Conservation (phyloP, 2,797 vertebrate species). For the Falco berigora region DNA sequence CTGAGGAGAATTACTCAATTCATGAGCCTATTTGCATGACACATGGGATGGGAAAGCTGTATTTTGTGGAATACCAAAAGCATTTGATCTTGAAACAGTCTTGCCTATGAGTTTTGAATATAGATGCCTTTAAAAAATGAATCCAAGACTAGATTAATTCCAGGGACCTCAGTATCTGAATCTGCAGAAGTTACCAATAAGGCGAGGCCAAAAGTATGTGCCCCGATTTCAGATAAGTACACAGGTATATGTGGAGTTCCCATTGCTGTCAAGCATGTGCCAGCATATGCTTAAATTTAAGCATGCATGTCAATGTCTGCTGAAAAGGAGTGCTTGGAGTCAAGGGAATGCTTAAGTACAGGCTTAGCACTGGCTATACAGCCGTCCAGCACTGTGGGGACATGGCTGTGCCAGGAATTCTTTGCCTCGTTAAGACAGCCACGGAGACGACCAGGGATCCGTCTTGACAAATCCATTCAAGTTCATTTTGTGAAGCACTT, state of each 20-base stretch:
- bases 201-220: not conserved
- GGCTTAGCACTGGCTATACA: not conserved
- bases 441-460: accelerated
- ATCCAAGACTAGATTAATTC: not conserved
- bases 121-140: not conserved
- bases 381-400: accelerated
- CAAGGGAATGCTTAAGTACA: not conserved
- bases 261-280: not conserved
- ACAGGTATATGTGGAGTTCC: not conserved
- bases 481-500: not conserved
- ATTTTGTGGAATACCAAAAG: not conserved
- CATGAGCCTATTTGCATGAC: slow-evolving; percentile 8
- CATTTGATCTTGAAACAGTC: not conserved
- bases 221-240: not conserved
- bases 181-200: not conserved
- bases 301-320: not conserved
- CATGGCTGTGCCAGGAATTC: not conserved
- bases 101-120: not conserved
- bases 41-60: not conserved
- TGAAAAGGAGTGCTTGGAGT: not conserved
- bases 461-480: not conserved
- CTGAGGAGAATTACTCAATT: slow-evolving; percentile 4
- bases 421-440: not conserved
- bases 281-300: not conserved
- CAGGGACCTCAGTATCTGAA: not conserved